Evolutionary conservation across 2,113 vertebrate species (phyloP), one percentile per base, ranked within the genome.

Genomic region (Plestiodon gilberti): DNA sequence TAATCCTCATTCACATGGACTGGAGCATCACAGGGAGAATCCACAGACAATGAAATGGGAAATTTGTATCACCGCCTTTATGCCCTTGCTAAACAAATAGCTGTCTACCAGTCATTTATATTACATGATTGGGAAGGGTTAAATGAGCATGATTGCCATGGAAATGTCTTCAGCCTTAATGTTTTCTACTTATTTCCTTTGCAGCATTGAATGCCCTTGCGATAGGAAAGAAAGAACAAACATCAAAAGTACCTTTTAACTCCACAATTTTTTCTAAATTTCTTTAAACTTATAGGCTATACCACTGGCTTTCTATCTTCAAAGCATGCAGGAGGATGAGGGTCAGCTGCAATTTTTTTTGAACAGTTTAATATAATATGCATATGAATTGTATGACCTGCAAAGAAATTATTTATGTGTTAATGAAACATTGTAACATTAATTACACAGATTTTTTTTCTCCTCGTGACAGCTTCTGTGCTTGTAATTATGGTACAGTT

Each of bases 221-320:
- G 91, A 95, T 93, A 94, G 94, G 94, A 95, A 88, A 95, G 94
- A 95, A 95, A 96, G 96, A 96, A 95, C 95, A 96, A 96, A 96
- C 96, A 97, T 97, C 96, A 97, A 97, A 97, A 96, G 95, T 95
- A 95, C 89, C 97, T 97, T 97, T 97, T 96, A 97, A 97, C 96
- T 96, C 95, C 14, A 81, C 95, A 95, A 96, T 97, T 97, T 96
- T 96, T 96, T 96, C 95, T 96, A 96, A 96, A 96, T 96, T 95
- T 97, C 96, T 96, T 97, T 97, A 97, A 96, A 97, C 94, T 96
- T 97, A 96, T 95, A 96, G 96, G 94, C 95, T 95, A 96, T 96
- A 97, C 93, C 96, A 94, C 95, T 96, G 94, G 95, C 95, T 96
- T 95, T 94, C 95, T 94, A 84, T 95, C 96, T 96, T 97, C 96